These are phyloP conservation scores for Limosa lapponica DNA, from an alignment of 2,797 vertebrate species.

Conservation along the genomic window DNA sequence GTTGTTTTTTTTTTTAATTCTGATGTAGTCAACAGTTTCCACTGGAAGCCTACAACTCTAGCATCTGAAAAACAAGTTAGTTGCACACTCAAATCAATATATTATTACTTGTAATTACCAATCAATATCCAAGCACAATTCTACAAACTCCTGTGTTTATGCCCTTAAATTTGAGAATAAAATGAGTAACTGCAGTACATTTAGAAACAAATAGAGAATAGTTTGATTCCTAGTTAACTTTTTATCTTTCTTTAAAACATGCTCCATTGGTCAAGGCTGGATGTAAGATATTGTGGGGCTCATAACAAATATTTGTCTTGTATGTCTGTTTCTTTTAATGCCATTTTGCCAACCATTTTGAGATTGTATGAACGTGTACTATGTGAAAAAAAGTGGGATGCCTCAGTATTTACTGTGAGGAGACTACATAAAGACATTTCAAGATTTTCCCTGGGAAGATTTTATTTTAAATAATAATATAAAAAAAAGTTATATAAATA, in stretches of 20 bases:
- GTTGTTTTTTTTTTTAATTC: neutral
- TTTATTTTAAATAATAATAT: neutral
- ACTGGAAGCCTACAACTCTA: neutral
- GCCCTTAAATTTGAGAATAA: neutral
- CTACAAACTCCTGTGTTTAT: neutral
- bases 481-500: neutral
- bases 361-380: neutral
- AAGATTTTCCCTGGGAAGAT: neutral
- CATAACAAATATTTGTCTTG: neutral
- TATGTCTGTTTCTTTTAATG: neutral
- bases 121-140: neutral
- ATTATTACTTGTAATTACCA: neutral
- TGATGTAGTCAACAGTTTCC: neutral
- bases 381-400: neutral
- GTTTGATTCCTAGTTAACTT: neutral
- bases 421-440: neutral
- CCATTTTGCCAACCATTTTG: neutral
- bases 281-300: neutral
- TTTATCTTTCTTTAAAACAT: neutral
- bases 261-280: neutral
- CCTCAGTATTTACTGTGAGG: neutral
- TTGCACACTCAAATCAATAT: neutral
- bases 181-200: fast-evolving
- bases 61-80: neutral
- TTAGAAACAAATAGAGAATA: neutral